Conservation (phyloP, 1,140 invertebrate genomes). For the Babylonia areolata region DNA sequence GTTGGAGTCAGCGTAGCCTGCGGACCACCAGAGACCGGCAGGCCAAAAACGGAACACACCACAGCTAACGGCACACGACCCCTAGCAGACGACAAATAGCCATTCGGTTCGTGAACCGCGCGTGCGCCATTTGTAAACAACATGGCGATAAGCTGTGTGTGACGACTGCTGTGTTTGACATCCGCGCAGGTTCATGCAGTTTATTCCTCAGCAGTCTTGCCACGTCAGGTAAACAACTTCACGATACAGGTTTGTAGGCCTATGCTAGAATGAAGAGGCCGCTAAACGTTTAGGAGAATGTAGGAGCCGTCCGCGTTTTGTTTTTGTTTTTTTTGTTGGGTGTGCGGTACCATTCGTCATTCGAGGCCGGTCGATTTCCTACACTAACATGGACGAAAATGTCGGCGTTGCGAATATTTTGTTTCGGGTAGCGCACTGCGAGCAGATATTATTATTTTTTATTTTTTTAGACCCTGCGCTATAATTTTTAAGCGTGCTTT, state of each 20-base stretch:
- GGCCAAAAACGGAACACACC: too few relatives aligned
- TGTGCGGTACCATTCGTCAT: neutral
- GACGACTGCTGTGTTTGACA: conserved; percentile 17
- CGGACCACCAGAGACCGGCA: too few relatives aligned
- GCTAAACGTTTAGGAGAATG: too few relatives aligned
- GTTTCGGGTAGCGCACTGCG: too few relatives aligned
- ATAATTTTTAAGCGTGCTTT: too few relatives aligned
- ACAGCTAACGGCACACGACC: too few relatives aligned
- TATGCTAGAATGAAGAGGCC: neutral
- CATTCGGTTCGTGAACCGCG: conserved; percentile 23
- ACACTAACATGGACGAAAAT: neutral
- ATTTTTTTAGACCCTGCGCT: too few relatives aligned
- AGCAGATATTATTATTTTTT: too few relatives aligned
- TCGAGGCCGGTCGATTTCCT: conserved; percentile 26
- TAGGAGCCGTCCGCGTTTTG: neutral
- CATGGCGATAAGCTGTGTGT: conserved; percentile 26
- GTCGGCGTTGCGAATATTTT: too few relatives aligned
- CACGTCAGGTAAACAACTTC: neutral
- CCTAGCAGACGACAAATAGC: conserved; percentile 30
- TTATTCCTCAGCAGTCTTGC: neutral
- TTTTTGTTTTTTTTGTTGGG: too few relatives aligned
- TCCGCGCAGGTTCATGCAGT: neutral
- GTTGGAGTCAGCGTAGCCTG: too few relatives aligned
- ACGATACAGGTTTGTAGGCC: neutral
- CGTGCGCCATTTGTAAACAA: conserved; percentile 43